Conservation (phyloP, 2,888 invertebrate species). For the Automeris io region DNA sequence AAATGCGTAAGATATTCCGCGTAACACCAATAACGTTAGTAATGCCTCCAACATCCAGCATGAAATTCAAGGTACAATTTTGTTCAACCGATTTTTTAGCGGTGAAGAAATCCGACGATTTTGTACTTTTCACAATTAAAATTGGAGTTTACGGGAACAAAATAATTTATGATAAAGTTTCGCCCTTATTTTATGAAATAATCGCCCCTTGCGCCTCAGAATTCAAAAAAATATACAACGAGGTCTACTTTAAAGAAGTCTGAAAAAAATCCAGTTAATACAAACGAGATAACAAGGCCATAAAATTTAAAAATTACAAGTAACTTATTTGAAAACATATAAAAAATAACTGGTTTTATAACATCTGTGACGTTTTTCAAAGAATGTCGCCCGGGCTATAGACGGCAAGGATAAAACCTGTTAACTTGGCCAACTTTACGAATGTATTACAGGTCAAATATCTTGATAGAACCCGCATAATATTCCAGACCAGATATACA, state of each 20-base stretch:
- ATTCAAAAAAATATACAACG: constrained; percentile 36
- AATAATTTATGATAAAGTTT: constrained; percentile 38
- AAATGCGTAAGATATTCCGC: constrained; percentile 46
- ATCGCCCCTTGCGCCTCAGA: constrained; percentile 44
- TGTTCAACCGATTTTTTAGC: constrained; percentile 32
- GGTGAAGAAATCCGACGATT: constrained; percentile 25
- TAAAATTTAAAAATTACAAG: constrained; percentile 10
- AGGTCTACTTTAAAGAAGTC: constrained; percentile 28
- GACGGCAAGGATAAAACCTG: constrained; percentile 57
- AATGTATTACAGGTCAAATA: constrained; percentile 60
- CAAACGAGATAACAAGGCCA: constrained; percentile 5
- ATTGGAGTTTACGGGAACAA: constrained; percentile 38
- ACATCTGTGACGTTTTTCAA: constrained; percentile 20
- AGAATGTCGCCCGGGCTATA: constrained; percentile 34
- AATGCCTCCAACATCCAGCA: constrained; percentile 28
- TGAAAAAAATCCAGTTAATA: constrained; percentile 7
- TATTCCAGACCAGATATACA: constrained; percentile 48
- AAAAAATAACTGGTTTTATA: background rate
- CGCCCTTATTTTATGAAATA: constrained; percentile 54
- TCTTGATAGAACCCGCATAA: constrained; percentile 58
- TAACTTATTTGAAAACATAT: background rate
- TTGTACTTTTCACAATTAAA: constrained; percentile 53
- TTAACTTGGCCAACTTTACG: constrained; percentile 41
- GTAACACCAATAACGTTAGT: constrained; percentile 40
- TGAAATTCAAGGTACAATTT: constrained; percentile 32